phyloP scores from a whole-genome alignment of 92 coral and sea anemone genomes.

The Porites lobata region DNA sequence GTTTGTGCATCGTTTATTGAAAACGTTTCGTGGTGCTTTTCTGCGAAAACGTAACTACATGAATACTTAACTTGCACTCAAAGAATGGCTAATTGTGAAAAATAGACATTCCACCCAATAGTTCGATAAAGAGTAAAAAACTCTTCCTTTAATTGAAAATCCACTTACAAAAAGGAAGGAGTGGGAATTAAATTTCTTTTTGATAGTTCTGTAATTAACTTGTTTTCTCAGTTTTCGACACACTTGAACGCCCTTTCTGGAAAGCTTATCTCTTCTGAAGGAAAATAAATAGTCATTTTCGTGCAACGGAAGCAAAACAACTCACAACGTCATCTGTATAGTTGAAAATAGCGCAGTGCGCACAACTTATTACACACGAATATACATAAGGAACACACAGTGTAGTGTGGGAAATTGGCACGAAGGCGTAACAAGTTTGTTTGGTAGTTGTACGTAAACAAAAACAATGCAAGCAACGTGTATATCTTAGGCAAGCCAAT shows the following conservation, averaged over 20 bases:
- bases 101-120: background rate
- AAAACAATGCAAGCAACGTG: background rate
- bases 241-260: background rate
- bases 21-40: background rate
- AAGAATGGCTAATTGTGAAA: background rate
- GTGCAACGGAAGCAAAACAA: too few relatives aligned
- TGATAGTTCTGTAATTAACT: background rate
- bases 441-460: background rate
- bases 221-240: background rate
- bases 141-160: background rate
- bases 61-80: slow-evolving; percentile 11
- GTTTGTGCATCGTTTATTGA: background rate
- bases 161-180: background rate
- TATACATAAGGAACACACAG: background rate
- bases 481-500: background rate
- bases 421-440: background rate
- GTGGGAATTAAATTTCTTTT: slow-evolving; percentile 3
- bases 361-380: background rate
- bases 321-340: too few relatives aligned
- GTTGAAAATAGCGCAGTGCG: too few relatives aligned
- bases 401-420: background rate
- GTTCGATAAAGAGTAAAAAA: background rate
- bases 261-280: too few relatives aligned
- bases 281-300: too few relatives aligned
- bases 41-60: background rate